Evolutionary conservation across 2,888 invertebrate species (phyloP), one percentile per base, ranked within the genome.

Genomic region (Acronicta alni): DNA sequence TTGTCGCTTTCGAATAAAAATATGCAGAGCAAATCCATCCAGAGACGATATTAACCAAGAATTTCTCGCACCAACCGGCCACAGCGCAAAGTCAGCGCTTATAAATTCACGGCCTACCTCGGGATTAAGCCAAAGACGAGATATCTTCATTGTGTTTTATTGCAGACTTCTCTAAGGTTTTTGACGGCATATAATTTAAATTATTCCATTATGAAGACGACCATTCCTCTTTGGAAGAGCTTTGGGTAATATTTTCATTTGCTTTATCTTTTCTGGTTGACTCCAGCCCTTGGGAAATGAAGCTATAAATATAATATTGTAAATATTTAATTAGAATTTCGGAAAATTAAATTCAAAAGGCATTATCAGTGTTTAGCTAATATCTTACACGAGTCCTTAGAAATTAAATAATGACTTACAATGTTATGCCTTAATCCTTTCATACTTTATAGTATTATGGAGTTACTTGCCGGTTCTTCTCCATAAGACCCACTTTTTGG

Each of bases 111-210:
- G 71, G 80, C 80, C 83, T 84, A 81, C 79, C 72, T 62, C 77
- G 67, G 85, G 88, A 88, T 89, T 88, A 72, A 88, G 86, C 79
- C 72, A 72, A 81, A 84, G 77, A 83, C 85, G 82, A 84, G 81
- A 77, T 84, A 83, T 83, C 84, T 80, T 80, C 80, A 80, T 82
- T 84, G 83, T 86, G 84, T 86, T 89, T 89, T 89, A 90, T 89
- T 89, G 83, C 85, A 80, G 83, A 76, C 73, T 81, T 74, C 83
- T 75, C 75, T 71, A 79, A 79, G 83, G 78, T 84, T 84, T 35
- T 79, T 75, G 75, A 77, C 83, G 89, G 86, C 82, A 87, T 87
- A 86, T 86, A 86, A 87, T 87, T 89, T 84, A 88, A 89, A 88
- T 89, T 88, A 89, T 88, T 88, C 83, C 84, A 88, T 88, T 86